A percentile compares a stretch with the other conserved stretches of the same genome.
These are phyloP conservation scores for Cisticola juncidis DNA, from an alignment of 2,113 vertebrate species.

Conservation along the genomic window DNA sequence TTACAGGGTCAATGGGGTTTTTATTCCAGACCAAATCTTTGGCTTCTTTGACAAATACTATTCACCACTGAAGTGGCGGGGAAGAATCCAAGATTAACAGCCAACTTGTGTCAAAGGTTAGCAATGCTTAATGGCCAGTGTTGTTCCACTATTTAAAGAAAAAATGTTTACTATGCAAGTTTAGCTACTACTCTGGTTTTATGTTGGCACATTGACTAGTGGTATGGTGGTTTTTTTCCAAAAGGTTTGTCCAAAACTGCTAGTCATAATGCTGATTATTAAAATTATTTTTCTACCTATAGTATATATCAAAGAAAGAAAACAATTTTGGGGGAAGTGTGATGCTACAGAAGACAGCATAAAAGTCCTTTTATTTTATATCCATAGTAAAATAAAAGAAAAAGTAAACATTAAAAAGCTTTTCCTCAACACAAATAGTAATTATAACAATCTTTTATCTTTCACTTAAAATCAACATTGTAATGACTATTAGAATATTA, in stretches of 20 bases:
- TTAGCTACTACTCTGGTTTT: background rate
- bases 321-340: background rate
- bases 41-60: background rate
- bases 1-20: background rate
- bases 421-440: background rate
- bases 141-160: background rate
- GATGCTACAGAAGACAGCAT: background rate
- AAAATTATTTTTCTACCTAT: background rate
- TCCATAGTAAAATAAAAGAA: background rate
- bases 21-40: background rate
- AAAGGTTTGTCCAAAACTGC: background rate
- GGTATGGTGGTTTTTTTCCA: rapidly evolving
- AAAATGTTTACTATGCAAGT: background rate
- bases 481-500: background rate
- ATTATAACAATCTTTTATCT: background rate
- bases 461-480: background rate
- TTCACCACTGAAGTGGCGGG: background rate
- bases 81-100: background rate
- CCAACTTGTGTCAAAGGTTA: background rate
- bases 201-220: background rate
- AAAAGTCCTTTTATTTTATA: background rate
- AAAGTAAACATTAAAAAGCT: background rate
- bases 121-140: background rate
- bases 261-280: background rate
- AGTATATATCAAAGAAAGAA: background rate